A percentile compares a stretch with the other conserved stretches of the same genome.
phyloP scores from a whole-genome alignment of 2,888 invertebrate genomes.

The Leptarthrus brevirostris region DNA sequence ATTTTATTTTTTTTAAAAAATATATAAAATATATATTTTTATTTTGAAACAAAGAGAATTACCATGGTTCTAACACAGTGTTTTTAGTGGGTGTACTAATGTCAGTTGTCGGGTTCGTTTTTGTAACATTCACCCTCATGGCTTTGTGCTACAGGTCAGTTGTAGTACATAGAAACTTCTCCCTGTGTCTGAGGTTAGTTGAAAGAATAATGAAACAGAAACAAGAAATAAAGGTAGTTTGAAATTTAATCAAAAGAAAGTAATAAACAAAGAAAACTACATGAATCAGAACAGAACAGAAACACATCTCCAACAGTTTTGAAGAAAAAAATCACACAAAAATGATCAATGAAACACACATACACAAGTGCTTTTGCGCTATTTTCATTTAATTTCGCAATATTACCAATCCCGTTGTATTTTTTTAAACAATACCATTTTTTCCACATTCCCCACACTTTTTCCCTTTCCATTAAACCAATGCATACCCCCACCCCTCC shows the following conservation, averaged over 20 bases:
- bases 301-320: slow-evolving; percentile 29
- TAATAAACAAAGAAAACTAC: slow-evolving; percentile 46
- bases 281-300: slow-evolving; percentile 55
- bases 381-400: background rate
- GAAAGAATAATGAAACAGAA: slow-evolving; percentile 74
- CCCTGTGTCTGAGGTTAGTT: slow-evolving; percentile 98
- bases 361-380: slow-evolving; percentile 52
- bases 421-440: too few species aligned
- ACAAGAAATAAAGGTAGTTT: slow-evolving; percentile 55
- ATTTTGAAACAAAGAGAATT: slow-evolving; percentile 77
- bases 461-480: too few species aligned
- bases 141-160: slow-evolving; percentile 99
- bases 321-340: slow-evolving; percentile 52
- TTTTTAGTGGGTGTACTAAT: slow-evolving; percentile 98
- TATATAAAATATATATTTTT: slow-evolving; percentile 29
- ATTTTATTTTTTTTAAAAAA: slow-evolving; percentile 19
- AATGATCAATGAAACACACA: slow-evolving; percentile 48
- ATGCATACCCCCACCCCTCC: too few species aligned
- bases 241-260: slow-evolving; percentile 53
- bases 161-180: slow-evolving; percentile 98
- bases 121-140: slow-evolving; percentile 98
- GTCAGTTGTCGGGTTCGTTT: slow-evolving; percentile 99
- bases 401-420: too few species aligned
- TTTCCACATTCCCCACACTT: too few species aligned
- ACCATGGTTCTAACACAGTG: slow-evolving; percentile 97